These are phyloP conservation scores for Aleiodes alternator DNA, from an alignment of 2,888 invertebrate species.

Conservation along the genomic window DNA sequence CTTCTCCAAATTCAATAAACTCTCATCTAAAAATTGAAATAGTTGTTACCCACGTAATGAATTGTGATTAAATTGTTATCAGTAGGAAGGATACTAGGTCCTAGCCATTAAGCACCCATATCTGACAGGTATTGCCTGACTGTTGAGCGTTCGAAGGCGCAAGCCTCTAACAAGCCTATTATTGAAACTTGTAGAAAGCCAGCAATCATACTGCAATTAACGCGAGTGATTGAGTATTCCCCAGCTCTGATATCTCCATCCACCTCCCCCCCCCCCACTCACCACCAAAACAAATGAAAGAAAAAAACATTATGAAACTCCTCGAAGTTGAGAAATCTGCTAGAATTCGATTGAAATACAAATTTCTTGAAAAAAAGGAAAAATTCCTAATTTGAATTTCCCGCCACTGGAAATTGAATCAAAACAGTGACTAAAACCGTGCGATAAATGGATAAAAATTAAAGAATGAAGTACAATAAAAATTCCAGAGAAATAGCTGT, in stretches of 20 bases:
- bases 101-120: conserved; percentile 33
- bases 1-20: too few relatives aligned
- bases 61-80: conserved; percentile 38
- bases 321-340: too few relatives aligned
- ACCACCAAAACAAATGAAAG: background rate
- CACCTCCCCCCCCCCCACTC: background rate
- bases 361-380: too few relatives aligned
- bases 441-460: too few relatives aligned
- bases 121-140: conserved; percentile 36
- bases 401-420: too few relatives aligned
- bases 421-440: too few relatives aligned
- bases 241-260: conserved; percentile 45
- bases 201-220: conserved; percentile 72
- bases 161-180: conserved; percentile 68
- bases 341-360: too few relatives aligned
- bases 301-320: background rate
- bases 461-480: too few relatives aligned
- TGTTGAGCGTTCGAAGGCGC: conserved; percentile 43
- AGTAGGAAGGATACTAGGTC: conserved; percentile 19
- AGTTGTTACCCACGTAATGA: background rate
- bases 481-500: too few relatives aligned
- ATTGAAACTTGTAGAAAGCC: conserved; percentile 70
- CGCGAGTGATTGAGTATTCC: conserved; percentile 70
- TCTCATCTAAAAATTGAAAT: background rate
- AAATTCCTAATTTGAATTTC: too few relatives aligned